Evolutionary conservation across 2,797 vertebrate species (phyloP).

Genomic region (Xenopus petersii): DNA sequence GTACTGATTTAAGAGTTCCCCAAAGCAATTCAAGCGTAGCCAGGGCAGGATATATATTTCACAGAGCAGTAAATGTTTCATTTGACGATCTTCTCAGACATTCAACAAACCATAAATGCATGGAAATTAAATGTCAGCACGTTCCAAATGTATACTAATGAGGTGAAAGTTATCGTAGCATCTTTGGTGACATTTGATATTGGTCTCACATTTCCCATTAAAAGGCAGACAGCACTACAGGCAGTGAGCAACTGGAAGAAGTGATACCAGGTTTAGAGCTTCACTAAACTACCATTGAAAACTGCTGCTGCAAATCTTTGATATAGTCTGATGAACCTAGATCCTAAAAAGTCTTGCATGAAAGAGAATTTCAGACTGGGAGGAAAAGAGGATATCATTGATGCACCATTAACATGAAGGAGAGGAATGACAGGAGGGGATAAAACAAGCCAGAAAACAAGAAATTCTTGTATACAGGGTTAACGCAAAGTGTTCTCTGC

Average conservation of each 20-base stretch:
- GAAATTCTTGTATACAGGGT: too few species aligned
- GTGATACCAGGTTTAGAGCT: slow-evolving; percentile 8
- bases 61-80: slow-evolving; percentile 35
- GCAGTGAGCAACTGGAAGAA: background rate
- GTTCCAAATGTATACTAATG: slow-evolving; percentile 35
- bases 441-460: too few species aligned
- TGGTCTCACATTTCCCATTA: slow-evolving; percentile 38
- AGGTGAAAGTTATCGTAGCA: slow-evolving; percentile 26
- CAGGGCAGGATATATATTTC: slow-evolving; percentile 18
- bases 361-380: too few species aligned
- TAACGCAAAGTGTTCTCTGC: too few species aligned
- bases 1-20: slow-evolving; percentile 36
- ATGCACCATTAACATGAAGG: too few species aligned
- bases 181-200: slow-evolving; percentile 45
- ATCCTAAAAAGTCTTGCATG: background rate
- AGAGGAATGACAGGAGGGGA: too few species aligned
- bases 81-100: slow-evolving; percentile 34
- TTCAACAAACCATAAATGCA: slow-evolving; percentile 30
- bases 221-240: slow-evolving; percentile 7
- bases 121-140: slow-evolving; percentile 37
- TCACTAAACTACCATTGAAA: background rate
- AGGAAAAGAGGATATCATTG: too few species aligned
- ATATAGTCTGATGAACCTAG: slow-evolving; percentile 17
- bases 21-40: slow-evolving; percentile 29
- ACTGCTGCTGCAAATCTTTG: slow-evolving; percentile 31